Conservation (phyloP, 2,888 invertebrate genomes). For the Sycophila texana region DNA sequence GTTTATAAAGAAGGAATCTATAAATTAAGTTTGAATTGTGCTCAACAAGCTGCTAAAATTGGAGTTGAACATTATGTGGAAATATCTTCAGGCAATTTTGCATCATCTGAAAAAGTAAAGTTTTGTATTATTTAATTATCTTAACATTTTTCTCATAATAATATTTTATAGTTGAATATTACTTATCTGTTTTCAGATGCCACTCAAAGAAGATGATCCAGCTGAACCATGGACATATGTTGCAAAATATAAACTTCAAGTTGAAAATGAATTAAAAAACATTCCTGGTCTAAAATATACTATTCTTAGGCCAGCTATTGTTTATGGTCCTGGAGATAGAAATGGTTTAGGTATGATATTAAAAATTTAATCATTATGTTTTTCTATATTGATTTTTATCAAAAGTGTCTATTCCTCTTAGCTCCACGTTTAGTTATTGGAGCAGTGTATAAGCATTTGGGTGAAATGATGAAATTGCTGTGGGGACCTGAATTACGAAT, state of each 20-base stretch:
- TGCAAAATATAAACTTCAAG: slow-evolving; percentile 88
- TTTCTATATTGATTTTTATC: background rate
- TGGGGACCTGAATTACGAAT: slow-evolving; percentile 91
- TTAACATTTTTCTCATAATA: background rate
- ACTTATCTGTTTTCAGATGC: slow-evolving; percentile 73
- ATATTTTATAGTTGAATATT: slow-evolving; percentile 22
- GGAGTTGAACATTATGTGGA: slow-evolving; percentile 86
- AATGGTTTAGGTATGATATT: slow-evolving; percentile 77
- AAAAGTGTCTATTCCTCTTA: slow-evolving; percentile 70
- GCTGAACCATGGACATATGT: slow-evolving; percentile 91
- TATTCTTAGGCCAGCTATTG: slow-evolving; percentile 88
- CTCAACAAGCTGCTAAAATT: slow-evolving; percentile 83
- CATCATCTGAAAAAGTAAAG: slow-evolving; percentile 85
- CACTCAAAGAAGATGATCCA: slow-evolving; percentile 86
- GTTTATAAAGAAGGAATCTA: slow-evolving; percentile 93
- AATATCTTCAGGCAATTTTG: slow-evolving; percentile 89
- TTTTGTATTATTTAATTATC: slow-evolving; percentile 14
- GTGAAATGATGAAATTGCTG: slow-evolving; percentile 93
- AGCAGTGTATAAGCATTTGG: slow-evolving; percentile 90
- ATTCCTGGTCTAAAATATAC: slow-evolving; percentile 85
- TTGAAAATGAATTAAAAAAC: slow-evolving; percentile 85
- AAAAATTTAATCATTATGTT: slow-evolving; percentile 6
- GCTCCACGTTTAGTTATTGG: slow-evolving; percentile 91
- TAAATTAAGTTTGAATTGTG: slow-evolving; percentile 90
- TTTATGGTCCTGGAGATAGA: slow-evolving; percentile 91